Evolutionary conservation across 2,113 vertebrate genomes (phyloP).

Genomic region (Pseudorasbora parva): DNA sequence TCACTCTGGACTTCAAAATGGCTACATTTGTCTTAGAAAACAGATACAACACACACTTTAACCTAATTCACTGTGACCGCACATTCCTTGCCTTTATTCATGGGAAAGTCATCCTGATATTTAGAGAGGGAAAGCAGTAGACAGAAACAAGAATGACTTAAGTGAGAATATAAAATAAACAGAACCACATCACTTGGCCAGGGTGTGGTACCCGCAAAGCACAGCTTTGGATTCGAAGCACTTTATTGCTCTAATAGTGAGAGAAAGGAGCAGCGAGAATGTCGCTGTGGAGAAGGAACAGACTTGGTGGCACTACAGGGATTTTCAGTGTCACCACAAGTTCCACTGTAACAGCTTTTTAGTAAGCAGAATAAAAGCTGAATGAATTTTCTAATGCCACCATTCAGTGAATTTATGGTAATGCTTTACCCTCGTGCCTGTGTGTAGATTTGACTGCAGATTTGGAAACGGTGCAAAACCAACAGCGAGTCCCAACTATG

Average conservation of each 20-base stretch:
- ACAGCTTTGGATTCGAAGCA: constrained; percentile 79
- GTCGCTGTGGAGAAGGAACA: constrained; percentile 84
- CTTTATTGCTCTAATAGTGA: constrained; percentile 63
- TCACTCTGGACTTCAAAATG: not conserved
- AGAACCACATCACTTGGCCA: constrained; percentile 91
- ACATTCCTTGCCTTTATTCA: constrained; percentile 37
- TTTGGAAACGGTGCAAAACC: not conserved
- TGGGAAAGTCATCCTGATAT: constrained; percentile 33
- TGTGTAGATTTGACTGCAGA: constrained; percentile 32
- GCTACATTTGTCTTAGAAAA: constrained; percentile 10
- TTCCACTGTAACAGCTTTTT: constrained; percentile 45
- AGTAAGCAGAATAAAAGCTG: constrained; percentile 84
- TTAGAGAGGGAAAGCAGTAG: constrained; percentile 52
- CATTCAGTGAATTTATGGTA: constrained; percentile 39
- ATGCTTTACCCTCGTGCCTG: constrained; percentile 28
- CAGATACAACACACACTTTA: not conserved
- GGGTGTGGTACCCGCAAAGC: constrained; percentile 85
- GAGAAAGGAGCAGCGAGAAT: constrained; percentile 74
- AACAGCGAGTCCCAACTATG: not conserved
- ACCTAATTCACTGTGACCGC: constrained; percentile 30
- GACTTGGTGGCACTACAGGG: constrained; percentile 87
- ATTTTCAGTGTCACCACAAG: constrained; percentile 68
- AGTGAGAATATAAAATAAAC: constrained; percentile 70
- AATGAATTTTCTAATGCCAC: constrained; percentile 63
- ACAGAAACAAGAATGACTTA: constrained; percentile 42